phyloP scores from a whole-genome alignment of 2,113 vertebrate genomes.

The Leuciscus idus region DNA sequence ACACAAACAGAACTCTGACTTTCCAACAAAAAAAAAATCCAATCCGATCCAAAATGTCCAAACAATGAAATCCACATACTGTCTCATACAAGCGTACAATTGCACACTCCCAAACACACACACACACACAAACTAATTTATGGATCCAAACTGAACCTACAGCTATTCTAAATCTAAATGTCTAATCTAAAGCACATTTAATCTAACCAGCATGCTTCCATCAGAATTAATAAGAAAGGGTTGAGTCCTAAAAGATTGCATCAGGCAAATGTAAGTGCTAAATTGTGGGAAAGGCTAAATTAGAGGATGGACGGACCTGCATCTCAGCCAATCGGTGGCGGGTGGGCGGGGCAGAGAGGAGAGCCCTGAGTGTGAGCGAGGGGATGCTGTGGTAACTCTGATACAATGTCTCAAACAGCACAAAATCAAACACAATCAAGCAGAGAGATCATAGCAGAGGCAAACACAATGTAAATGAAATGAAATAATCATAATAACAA shows the following conservation, averaged over 20 bases:
- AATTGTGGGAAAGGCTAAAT: conserved; percentile 28
- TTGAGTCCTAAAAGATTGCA: not conserved
- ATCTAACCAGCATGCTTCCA: conserved; percentile 15
- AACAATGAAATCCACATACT: conserved; percentile 28
- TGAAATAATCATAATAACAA: conserved; percentile 36
- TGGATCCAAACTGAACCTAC: conserved; percentile 6
- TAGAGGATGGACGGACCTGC: not conserved
- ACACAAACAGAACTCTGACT: not conserved
- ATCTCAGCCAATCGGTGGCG: conserved; percentile 51
- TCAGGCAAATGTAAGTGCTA: not conserved
- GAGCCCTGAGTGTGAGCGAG: conserved; percentile 82
- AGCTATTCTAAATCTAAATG: conserved; percentile 18
- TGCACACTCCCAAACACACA: conserved; percentile 30
- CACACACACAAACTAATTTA: conserved; percentile 2
- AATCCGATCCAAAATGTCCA: conserved; percentile 1
- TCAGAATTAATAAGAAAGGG: not conserved
- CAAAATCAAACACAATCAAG: conserved; percentile 70
- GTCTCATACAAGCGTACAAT: conserved; percentile 5
- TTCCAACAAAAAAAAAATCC: not conserved
- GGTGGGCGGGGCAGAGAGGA: conserved; percentile 63
- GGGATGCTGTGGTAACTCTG: conserved; percentile 80
- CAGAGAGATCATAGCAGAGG: conserved; percentile 70
- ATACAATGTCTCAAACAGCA: conserved; percentile 76
- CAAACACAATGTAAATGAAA: conserved; percentile 37
- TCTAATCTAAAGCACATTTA: conserved; percentile 6